Percentiles rank a stretch among this genome's conserved stretches.
Conservation (phyloP, 1,140 invertebrate species). For the Littorina saxatilis region DNA sequence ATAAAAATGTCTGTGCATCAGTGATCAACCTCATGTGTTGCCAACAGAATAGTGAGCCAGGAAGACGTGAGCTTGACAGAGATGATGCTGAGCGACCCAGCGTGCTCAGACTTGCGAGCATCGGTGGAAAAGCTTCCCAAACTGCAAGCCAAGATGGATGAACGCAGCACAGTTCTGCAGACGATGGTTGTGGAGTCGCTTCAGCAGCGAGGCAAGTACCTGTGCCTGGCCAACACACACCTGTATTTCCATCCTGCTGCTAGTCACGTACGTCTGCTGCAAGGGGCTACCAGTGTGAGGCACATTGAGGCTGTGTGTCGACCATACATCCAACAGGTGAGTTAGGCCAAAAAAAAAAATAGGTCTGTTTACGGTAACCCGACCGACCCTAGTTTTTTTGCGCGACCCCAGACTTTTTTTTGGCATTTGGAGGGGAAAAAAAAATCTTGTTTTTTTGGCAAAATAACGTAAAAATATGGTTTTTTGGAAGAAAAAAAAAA, state of each 20-base stretch:
- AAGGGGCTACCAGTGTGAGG: conserved; percentile 69
- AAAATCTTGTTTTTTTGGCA: no score
- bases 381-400: no score
- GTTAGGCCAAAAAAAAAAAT: no score
- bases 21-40: neutral
- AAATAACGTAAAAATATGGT: no score
- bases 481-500: no score
- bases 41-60: conserved; percentile 75
- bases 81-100: conserved; percentile 65
- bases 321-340: conserved; percentile 62
- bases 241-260: conserved; percentile 93
- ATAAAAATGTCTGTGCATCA: no score
- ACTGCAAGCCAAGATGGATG: conserved; percentile 80
- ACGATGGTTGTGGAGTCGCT: conserved; percentile 80
- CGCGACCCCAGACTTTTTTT: no score
- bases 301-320: conserved; percentile 59
- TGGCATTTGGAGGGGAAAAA: no score
- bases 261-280: conserved; percentile 89
- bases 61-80: conserved; percentile 71
- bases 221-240: conserved; percentile 92
- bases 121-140: conserved; percentile 80
- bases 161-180: conserved; percentile 77
- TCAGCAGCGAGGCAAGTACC: conserved; percentile 76
- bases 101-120: conserved; percentile 80
- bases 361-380: no score